Evolutionary conservation across 2,888 invertebrate species (phyloP).

Genomic region (Aspidapion aeneum): DNA sequence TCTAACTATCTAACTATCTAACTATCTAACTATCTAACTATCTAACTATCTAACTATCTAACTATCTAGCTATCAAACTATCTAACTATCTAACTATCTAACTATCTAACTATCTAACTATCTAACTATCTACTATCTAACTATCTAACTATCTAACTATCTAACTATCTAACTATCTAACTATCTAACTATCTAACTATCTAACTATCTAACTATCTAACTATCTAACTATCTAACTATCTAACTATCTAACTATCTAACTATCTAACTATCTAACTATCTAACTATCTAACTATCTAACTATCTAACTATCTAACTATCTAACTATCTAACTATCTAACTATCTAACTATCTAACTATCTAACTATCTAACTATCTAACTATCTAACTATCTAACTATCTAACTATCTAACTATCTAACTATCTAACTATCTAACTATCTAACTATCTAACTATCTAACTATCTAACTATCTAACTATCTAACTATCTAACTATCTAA

Average conservation of each 20-base stretch:
- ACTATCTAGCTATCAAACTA: no score
- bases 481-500: no score
- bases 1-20: background rate
- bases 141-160: background rate
- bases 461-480: no score
- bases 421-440: background rate
- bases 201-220: background rate
- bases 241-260: background rate
- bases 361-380: background rate
- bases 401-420: background rate
- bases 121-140: no score
- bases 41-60: no score
- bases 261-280: background rate
- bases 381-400: background rate
- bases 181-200: background rate
- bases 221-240: background rate
- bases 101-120: no score
- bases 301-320: background rate
- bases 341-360: background rate
- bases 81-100: no score
- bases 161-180: background rate
- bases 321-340: background rate
- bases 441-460: no score
- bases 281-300: background rate
- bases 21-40: background rate